Conservation (phyloP, 2,113 vertebrate genomes). For the Oxyruncus cristatus region DNA sequence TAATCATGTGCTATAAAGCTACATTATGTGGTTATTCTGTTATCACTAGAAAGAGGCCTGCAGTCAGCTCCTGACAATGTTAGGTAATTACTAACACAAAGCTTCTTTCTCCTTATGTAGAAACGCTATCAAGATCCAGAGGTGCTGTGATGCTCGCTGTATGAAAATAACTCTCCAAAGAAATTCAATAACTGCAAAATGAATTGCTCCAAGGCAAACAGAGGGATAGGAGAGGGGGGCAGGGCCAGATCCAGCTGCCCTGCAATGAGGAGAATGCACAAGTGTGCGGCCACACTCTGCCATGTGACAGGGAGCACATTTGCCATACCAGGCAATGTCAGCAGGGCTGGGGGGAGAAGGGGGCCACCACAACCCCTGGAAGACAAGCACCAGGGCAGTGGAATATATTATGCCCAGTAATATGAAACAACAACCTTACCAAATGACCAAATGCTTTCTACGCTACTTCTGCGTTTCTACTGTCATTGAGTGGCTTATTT, state of each 20-base stretch:
- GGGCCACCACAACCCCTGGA: neutral
- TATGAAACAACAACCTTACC: neutral
- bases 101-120: slow-evolving; percentile 75
- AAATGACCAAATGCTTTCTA: neutral
- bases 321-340: neutral
- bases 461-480: neutral
- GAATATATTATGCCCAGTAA: neutral
- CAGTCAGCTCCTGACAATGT: slow-evolving; percentile 83
- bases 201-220: slow-evolving; percentile 74
- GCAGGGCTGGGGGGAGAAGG: neutral
- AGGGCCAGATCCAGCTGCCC: slow-evolving; percentile 17
- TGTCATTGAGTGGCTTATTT: neutral
- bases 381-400: neutral
- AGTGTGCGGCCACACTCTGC: neutral
- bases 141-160: slow-evolving; percentile 71
- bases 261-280: slow-evolving; percentile 50
- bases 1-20: slow-evolving; percentile 85
- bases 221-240: slow-evolving; percentile 41
- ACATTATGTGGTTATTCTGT: slow-evolving; percentile 83
- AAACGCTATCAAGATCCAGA: slow-evolving; percentile 78
- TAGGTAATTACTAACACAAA: slow-evolving; percentile 84
- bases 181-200: slow-evolving; percentile 75
- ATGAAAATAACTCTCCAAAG: slow-evolving; percentile 76
- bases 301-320: slow-evolving; percentile 12
- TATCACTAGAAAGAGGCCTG: slow-evolving; percentile 83